Percentiles rank a stretch among this genome's conserved stretches.
These are phyloP conservation scores for Luffia ferchaultella DNA, from an alignment of 2,888 invertebrate species.

Conservation along the genomic window DNA sequence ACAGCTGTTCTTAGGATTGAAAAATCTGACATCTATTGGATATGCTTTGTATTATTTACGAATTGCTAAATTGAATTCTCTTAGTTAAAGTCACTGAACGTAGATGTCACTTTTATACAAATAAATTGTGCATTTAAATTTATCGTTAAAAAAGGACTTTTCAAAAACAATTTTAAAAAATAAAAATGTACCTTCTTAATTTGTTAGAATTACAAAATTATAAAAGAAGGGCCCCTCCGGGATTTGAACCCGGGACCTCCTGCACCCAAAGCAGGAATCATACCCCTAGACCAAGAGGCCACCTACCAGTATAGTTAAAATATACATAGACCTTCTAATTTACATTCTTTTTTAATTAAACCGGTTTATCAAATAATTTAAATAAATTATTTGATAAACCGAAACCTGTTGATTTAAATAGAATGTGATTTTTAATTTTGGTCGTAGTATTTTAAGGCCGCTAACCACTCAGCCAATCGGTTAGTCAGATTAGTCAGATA, in stretches of 20 bases:
- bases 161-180: background rate
- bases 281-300: constrained; percentile 78
- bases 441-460: too few relatives aligned
- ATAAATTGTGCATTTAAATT: background rate
- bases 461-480: too few relatives aligned
- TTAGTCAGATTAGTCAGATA: too few relatives aligned
- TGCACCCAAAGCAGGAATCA: constrained; percentile 78
- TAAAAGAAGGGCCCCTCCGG: constrained; percentile 69
- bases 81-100: constrained; percentile 2
- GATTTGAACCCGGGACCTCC: constrained; percentile 79
- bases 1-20: too few relatives aligned
- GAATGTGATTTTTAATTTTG: background rate
- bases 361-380: background rate
- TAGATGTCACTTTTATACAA: constrained; percentile 6
- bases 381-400: background rate
- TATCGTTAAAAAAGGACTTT: background rate
- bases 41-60: too few relatives aligned
- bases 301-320: constrained; percentile 2
- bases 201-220: too few relatives aligned
- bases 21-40: too few relatives aligned
- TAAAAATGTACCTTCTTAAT: background rate
- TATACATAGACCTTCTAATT: too few relatives aligned
- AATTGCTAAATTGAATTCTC: constrained; percentile 21
- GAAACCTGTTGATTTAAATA: background rate
- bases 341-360: background rate